These are phyloP conservation scores for Lathamus discolor DNA, from an alignment of 2,113 vertebrate genomes.

Conservation along the genomic window DNA sequence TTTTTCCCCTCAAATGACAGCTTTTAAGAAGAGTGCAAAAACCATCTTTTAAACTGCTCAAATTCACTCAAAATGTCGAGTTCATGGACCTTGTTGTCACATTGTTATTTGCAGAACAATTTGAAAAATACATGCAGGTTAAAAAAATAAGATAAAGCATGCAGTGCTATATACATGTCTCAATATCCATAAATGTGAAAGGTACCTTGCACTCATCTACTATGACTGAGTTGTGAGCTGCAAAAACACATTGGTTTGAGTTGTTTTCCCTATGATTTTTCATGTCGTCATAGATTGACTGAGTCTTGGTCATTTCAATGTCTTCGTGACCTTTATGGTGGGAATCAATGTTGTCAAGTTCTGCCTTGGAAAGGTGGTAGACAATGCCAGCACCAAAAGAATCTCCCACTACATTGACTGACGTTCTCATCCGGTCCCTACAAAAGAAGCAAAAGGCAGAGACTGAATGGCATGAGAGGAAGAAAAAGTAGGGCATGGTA, in stretches of 20 bases:
- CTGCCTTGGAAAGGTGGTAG: conserved; percentile 93
- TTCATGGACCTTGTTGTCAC: conserved; percentile 78
- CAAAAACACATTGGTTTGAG: conserved; percentile 95
- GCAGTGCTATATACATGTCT: conserved; percentile 89
- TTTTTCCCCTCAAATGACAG: conserved; percentile 41
- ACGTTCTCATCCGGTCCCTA: conserved; percentile 97
- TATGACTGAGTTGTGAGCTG: conserved; percentile 94
- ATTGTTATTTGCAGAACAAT: conserved; percentile 65
- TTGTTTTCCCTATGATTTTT: conserved; percentile 98
- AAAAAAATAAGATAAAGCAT: conserved; percentile 73
- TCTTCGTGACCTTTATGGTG: conserved; percentile 87
- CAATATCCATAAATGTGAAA: conserved; percentile 90
- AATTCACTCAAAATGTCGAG: conserved; percentile 58
- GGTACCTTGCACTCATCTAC: conserved; percentile 99
- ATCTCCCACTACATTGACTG: conserved; percentile 96
- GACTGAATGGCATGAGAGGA: background rate
- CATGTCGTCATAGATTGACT: conserved; percentile 92
- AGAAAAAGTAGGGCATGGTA: background rate
- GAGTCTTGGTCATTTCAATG: conserved; percentile 96
- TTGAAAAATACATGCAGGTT: conserved; percentile 70
- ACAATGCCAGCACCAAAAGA: conserved; percentile 98
- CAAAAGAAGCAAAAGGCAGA: conserved; percentile 26
- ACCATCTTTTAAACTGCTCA: background rate
- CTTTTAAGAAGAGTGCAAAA: conserved; percentile 48
- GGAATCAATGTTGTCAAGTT: conserved; percentile 88